Conservation (phyloP, 2,888 invertebrate genomes). For the Fabriciana adippe region DNA sequence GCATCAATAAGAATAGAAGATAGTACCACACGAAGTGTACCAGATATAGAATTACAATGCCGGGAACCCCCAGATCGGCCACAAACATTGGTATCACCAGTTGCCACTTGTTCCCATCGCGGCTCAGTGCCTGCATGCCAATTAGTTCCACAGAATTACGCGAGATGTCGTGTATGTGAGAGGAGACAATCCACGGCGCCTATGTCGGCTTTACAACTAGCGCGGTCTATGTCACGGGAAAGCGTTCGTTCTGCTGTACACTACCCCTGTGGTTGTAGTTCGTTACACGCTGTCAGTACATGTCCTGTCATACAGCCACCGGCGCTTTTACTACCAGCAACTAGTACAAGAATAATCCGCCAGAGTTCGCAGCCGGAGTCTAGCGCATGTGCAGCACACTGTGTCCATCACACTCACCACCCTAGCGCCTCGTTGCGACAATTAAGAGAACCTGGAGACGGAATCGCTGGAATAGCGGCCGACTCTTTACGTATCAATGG, state of each 20-base stretch:
- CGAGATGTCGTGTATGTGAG: slow-evolving; percentile 87
- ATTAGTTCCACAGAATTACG: slow-evolving; percentile 84
- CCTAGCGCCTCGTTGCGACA: slow-evolving; percentile 94
- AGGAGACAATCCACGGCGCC: slow-evolving; percentile 92
- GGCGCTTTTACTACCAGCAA: slow-evolving; percentile 87
- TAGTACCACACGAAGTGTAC: slow-evolving; percentile 88
- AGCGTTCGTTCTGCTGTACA: slow-evolving; percentile 89
- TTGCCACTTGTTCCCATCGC: slow-evolving; percentile 82
- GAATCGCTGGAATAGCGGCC: slow-evolving; percentile 96
- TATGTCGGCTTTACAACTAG: slow-evolving; percentile 88
- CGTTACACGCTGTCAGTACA: slow-evolving; percentile 81
- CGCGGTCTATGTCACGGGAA: slow-evolving; percentile 92
- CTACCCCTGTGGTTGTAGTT: slow-evolving; percentile 83
- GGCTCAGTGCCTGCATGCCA: slow-evolving; percentile 86
- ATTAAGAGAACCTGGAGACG: slow-evolving; percentile 90
- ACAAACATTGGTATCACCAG: slow-evolving; percentile 79
- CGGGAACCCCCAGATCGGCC: slow-evolving; percentile 81
- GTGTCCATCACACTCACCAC: slow-evolving; percentile 85
- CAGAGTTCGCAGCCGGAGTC: slow-evolving; percentile 94
- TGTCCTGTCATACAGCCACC: slow-evolving; percentile 87
- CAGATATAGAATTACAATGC: slow-evolving; percentile 91
- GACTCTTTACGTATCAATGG: slow-evolving; percentile 98
- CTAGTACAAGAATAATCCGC: slow-evolving; percentile 91
- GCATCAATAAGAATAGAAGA: slow-evolving; percentile 85
- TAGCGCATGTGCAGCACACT: slow-evolving; percentile 84